Evolutionary conservation across 2,888 invertebrate genomes (phyloP).

Genomic region (Leptopilina drosophilae): DNA sequence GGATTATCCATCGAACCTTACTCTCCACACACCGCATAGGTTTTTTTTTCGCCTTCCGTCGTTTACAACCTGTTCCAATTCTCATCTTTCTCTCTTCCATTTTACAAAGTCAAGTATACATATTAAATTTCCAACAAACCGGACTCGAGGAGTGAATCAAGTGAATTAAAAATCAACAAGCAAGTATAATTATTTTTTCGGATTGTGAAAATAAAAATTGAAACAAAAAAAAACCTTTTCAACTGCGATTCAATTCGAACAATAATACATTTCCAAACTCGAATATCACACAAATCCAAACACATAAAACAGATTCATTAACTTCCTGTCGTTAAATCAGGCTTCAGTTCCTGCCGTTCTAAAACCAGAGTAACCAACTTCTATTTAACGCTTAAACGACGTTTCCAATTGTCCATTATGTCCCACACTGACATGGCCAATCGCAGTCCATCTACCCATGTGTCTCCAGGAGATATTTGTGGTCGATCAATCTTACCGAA

Average conservation of each 20-base stretch:
- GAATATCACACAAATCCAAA: neutral
- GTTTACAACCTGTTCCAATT: constrained; percentile 33
- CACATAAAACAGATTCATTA: constrained; percentile 52
- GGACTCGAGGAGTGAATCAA: too few relatives aligned
- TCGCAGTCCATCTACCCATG: constrained; percentile 18
- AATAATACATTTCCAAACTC: neutral
- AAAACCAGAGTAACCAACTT: constrained; percentile 43
- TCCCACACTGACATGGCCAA: constrained; percentile 40
- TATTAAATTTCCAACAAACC: constrained; percentile 46
- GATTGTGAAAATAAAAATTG: too few relatives aligned
- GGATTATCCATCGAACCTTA: neutral
- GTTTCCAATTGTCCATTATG: constrained; percentile 43
- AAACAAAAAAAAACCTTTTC: too few relatives aligned
- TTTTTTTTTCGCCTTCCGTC: constrained; percentile 3
- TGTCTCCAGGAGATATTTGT: constrained; percentile 30
- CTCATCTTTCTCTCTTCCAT: constrained; percentile 34
- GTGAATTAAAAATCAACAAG: too few relatives aligned
- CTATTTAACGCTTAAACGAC: constrained; percentile 47
- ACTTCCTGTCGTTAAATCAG: constrained; percentile 51
- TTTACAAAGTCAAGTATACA: neutral
- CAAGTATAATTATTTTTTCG: too few relatives aligned
- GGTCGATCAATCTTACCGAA: constrained; percentile 29
- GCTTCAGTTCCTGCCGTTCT: constrained; percentile 39
- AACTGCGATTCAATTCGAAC: neutral
- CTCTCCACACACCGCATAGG: neutral